These are phyloP conservation scores for Meliscaeva auricollis DNA, from an alignment of 2,888 invertebrate genomes.

Conservation along the genomic window DNA sequence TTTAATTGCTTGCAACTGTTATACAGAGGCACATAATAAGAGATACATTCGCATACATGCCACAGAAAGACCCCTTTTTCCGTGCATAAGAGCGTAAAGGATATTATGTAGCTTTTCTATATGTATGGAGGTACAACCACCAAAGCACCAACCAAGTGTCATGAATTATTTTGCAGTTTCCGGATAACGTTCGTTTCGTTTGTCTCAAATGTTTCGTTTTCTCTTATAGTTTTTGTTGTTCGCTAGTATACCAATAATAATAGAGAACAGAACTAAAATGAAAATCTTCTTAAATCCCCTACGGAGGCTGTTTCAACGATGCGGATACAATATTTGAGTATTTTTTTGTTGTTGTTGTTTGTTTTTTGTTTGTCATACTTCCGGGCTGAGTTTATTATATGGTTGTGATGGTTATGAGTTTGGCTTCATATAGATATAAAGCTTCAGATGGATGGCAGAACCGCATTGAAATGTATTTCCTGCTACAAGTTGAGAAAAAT, in stretches of 20 bases:
- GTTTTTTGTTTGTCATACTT: slow-evolving; percentile 1
- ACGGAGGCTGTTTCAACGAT: slow-evolving; percentile 41
- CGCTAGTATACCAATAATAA: too few species aligned
- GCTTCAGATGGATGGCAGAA: slow-evolving; percentile 7
- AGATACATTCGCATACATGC: slow-evolving; percentile 13
- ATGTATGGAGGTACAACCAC: not conserved
- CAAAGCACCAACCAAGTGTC: slow-evolving; percentile 28
- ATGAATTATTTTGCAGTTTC: slow-evolving; percentile 58
- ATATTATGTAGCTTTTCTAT: slow-evolving; percentile 10
- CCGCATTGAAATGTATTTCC: slow-evolving; percentile 33
- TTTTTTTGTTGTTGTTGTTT: not conserved
- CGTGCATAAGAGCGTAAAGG: not conserved
- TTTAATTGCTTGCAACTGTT: slow-evolving; percentile 33
- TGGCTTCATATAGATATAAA: not conserved
- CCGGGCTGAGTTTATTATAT: slow-evolving; percentile 5
- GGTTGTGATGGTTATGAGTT: not conserved
- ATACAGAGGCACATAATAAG: not conserved
- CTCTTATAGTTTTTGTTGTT: not conserved
- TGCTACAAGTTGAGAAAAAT: slow-evolving; percentile 36
- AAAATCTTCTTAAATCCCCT: slow-evolving; percentile 47
- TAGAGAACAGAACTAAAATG: slow-evolving; percentile 33
- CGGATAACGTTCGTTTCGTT: slow-evolving; percentile 8
- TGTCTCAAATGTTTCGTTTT: slow-evolving; percentile 34
- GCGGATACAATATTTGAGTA: slow-evolving; percentile 43
- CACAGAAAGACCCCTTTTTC: slow-evolving; percentile 4